phyloP scores from a whole-genome alignment of 2,888 invertebrate species.

The Rhagonycha fulva region DNA sequence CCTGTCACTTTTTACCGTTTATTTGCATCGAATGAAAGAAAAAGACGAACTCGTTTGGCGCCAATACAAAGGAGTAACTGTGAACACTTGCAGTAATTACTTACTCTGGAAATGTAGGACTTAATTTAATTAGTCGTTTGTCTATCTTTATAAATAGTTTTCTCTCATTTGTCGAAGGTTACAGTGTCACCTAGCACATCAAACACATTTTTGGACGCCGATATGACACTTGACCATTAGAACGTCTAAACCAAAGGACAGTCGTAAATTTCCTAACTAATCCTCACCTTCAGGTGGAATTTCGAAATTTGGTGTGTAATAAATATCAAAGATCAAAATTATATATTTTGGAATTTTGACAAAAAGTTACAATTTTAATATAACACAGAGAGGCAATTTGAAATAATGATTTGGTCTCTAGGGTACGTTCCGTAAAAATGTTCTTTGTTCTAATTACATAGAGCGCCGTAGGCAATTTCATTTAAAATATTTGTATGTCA shows the following conservation, averaged over 20 bases:
- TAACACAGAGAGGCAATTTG: no score
- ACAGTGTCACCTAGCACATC: not conserved
- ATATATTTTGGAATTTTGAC: not conserved
- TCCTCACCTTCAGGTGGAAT: not conserved
- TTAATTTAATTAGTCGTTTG: not conserved
- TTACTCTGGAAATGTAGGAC: constrained; percentile 1
- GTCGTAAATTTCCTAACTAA: not conserved
- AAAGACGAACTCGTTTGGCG: constrained; percentile 18
- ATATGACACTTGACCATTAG: not conserved
- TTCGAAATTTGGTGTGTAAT: not conserved
- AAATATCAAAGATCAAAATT: not conserved
- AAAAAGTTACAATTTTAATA: no score
- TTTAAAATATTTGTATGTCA: no score
- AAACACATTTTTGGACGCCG: not conserved
- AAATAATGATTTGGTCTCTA: not conserved
- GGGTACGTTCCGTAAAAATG: no score
- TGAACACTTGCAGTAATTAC: constrained; percentile 9
- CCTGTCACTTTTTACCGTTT: constrained; percentile 28
- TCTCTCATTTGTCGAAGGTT: not conserved
- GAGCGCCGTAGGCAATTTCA: no score
- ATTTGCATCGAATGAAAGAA: constrained; percentile 5
- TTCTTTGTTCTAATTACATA: no score
- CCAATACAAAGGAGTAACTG: constrained; percentile 21
- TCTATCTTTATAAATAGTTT: not conserved
- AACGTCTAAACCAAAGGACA: not conserved